phyloP scores from a whole-genome alignment of 2,888 invertebrate species.

The Tridacna gigas region DNA sequence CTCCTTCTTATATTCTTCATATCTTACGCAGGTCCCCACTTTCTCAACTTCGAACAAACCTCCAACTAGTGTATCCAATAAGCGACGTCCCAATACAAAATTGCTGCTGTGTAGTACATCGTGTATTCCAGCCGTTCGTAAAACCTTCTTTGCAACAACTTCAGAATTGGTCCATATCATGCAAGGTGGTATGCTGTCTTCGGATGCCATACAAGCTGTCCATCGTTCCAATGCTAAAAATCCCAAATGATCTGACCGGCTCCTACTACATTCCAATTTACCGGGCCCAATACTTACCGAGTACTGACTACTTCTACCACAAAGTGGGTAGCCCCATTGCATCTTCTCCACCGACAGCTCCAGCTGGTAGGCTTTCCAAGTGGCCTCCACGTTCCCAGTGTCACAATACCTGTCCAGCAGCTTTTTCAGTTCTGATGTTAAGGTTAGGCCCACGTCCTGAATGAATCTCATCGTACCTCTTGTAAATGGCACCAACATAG shows the following conservation, averaged over 20 bases:
- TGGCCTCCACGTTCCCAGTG: conserved; percentile 32
- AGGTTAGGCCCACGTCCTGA: conserved; percentile 20
- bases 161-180: conserved; percentile 6
- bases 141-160: neutral
- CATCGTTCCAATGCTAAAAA: conserved; percentile 26
- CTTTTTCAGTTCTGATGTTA: conserved; percentile 19
- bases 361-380: conserved; percentile 27
- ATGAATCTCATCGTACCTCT: conserved; percentile 8
- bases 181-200: conserved; percentile 18
- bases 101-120: neutral
- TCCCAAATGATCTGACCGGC: conserved; percentile 2
- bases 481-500: conserved; percentile 39
- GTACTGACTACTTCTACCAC: neutral
- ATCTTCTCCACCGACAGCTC: conserved; percentile 35
- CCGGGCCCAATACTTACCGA: conserved; percentile 30
- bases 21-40: conserved; percentile 14
- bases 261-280: neutral
- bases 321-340: conserved; percentile 31
- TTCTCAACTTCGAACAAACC: conserved; percentile 35
- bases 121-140: neutral
- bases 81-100: neutral
- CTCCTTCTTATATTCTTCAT: conserved; percentile 25
- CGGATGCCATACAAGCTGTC: conserved; percentile 18
- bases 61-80: conserved; percentile 21
- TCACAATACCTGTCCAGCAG: conserved; percentile 20